These are phyloP conservation scores for Oriolus oriolus DNA, from an alignment of 2,113 vertebrate species.

Conservation along the genomic window DNA sequence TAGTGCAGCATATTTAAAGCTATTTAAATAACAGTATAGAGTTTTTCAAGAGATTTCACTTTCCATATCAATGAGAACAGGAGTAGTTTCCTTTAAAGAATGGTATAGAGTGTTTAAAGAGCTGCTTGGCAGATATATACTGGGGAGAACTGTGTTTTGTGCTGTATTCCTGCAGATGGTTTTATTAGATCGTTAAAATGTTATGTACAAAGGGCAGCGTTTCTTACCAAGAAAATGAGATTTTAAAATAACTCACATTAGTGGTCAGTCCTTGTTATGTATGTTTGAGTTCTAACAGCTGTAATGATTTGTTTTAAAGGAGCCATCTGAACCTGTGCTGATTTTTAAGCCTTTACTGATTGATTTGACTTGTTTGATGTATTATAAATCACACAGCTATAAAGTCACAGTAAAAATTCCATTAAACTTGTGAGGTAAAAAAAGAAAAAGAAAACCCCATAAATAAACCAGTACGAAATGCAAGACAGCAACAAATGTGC, in stretches of 20 bases:
- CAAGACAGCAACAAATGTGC: slow-evolving; percentile 29
- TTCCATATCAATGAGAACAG: neutral
- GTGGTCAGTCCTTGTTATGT: slow-evolving; percentile 35
- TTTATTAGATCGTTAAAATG: neutral
- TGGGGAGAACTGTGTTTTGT: neutral
- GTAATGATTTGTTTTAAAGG: slow-evolving; percentile 64
- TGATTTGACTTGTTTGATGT: slow-evolving; percentile 67
- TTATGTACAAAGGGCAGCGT: slow-evolving; percentile 1
- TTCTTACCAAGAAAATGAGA: slow-evolving; percentile 45
- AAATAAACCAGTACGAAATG: slow-evolving; percentile 47
- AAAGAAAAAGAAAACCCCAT: slow-evolving; percentile 24
- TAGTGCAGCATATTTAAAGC: neutral
- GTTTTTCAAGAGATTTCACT: neutral
- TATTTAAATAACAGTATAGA: neutral
- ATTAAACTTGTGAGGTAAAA: slow-evolving; percentile 62
- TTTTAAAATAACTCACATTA: slow-evolving; percentile 44
- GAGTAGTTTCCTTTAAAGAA: neutral
- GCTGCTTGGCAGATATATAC: neutral
- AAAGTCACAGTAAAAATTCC: slow-evolving; percentile 66
- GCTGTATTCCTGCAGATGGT: neutral
- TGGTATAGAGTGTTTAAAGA: neutral
- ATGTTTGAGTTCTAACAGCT: slow-evolving; percentile 24
- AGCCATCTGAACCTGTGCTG: slow-evolving; percentile 44
- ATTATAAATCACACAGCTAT: slow-evolving; percentile 68
- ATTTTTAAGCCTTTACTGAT: slow-evolving; percentile 63